phyloP scores from a whole-genome alignment of 2,113 vertebrate genomes.

The Garra rufa region DNA sequence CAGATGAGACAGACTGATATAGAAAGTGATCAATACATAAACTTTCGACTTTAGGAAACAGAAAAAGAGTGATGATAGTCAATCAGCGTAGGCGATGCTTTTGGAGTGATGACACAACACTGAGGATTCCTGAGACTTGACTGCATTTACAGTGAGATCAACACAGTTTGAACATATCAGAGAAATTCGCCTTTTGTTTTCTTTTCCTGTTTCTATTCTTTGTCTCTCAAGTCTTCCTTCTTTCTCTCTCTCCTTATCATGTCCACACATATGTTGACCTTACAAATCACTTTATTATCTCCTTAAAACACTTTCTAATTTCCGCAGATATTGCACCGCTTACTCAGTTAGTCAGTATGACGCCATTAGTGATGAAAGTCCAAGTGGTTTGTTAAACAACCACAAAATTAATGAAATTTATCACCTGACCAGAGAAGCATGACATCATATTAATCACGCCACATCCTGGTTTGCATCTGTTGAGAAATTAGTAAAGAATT shows the following conservation, averaged over 20 bases:
- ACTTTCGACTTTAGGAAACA: neutral
- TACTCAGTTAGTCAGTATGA: neutral
- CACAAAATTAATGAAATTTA: neutral
- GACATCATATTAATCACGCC: neutral
- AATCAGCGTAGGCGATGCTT: neutral
- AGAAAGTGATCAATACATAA: neutral
- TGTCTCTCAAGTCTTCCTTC: neutral
- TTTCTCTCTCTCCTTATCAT: constrained; percentile 23
- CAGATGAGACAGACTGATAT: neutral
- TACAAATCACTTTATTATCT: constrained; percentile 6
- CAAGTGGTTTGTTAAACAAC: neutral
- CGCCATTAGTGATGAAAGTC: neutral
- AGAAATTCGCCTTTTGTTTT: neutral
- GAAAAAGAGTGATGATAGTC: neutral
- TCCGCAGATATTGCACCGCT: neutral
- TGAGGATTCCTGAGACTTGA: neutral
- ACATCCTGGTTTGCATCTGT: neutral
- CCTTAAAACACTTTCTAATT: constrained; percentile 38
- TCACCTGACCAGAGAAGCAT: neutral
- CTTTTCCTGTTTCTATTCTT: constrained; percentile 16
- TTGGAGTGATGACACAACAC: neutral
- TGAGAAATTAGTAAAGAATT: neutral
- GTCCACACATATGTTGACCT: neutral
- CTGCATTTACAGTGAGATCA: neutral
- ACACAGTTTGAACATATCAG: neutral